Conservation (phyloP, 2,888 invertebrate genomes). For the Stratiomys singularior region DNA sequence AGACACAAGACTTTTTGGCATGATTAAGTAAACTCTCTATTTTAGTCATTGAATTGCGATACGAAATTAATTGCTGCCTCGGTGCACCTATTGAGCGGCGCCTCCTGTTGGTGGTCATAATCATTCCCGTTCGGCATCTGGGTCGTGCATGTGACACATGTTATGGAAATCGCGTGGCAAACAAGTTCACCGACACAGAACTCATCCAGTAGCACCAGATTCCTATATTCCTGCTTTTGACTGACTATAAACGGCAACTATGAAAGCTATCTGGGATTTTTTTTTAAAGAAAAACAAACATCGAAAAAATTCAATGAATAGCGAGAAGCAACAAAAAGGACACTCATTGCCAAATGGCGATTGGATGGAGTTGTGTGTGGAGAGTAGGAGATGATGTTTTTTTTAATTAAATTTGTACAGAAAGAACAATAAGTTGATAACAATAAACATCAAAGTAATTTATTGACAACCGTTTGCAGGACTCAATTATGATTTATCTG, state of each 20-base stretch:
- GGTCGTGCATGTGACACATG: constrained; percentile 50
- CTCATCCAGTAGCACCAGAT: not conserved
- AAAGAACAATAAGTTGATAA: too few species aligned
- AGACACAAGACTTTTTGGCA: constrained; percentile 62
- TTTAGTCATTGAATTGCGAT: constrained; percentile 52
- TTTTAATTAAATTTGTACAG: too few species aligned
- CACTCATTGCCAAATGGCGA: not conserved
- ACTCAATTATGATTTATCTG: too few species aligned
- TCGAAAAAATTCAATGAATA: too few species aligned
- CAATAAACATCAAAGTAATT: too few species aligned
- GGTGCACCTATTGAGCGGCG: constrained; percentile 49
- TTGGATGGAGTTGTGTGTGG: not conserved
- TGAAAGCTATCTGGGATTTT: not conserved
- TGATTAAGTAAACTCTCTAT: constrained; percentile 53
- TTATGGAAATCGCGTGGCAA: constrained; percentile 27
- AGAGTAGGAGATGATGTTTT: too few species aligned
- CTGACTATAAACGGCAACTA: not conserved
- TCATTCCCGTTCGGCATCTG: constrained; percentile 22
- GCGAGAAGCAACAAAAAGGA: not conserved
- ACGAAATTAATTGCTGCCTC: constrained; percentile 51
- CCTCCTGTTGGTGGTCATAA: constrained; percentile 31
- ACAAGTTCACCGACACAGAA: not conserved
- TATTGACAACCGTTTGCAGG: too few species aligned
- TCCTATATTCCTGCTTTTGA: not conserved
- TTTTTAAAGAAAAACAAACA: not conserved